Evolutionary conservation across 2,113 vertebrate species (phyloP).

Genomic region (Crotalus tigris): DNA sequence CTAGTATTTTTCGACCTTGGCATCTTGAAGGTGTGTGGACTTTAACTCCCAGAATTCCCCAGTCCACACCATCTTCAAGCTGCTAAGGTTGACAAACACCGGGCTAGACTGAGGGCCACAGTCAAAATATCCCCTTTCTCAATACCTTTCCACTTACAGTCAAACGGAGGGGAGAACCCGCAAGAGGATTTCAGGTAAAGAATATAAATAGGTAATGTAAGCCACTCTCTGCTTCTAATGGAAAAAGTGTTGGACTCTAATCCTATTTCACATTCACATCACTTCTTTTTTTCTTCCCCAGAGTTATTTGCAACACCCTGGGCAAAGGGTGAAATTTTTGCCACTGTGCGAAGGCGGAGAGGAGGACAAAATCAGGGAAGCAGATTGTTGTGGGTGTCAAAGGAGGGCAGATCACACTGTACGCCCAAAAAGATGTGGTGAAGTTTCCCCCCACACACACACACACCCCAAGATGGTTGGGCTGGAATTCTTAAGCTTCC

Average conservation of each 20-base stretch:
- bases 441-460: too few species aligned
- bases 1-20: background rate
- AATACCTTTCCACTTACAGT: too few species aligned
- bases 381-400: background rate
- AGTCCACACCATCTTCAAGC: background rate
- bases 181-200: background rate
- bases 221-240: background rate
- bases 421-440: background rate
- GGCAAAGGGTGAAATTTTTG: background rate
- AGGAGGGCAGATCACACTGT: background rate
- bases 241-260: background rate
- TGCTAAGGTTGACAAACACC: background rate
- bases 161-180: too few species aligned
- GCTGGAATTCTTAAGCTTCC: background rate
- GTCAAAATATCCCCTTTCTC: too few species aligned
- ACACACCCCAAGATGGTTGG: background rate
- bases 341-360: background rate
- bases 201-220: background rate
- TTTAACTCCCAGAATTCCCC: background rate
- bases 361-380: background rate
- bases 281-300: background rate
- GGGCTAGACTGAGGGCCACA: background rate
- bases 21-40: background rate
- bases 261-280: background rate
- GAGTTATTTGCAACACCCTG: too few species aligned